Base-by-base conservation (phyloP, 2,113 vertebrate species). In the Myanophis thanlyinensis region DNA sequence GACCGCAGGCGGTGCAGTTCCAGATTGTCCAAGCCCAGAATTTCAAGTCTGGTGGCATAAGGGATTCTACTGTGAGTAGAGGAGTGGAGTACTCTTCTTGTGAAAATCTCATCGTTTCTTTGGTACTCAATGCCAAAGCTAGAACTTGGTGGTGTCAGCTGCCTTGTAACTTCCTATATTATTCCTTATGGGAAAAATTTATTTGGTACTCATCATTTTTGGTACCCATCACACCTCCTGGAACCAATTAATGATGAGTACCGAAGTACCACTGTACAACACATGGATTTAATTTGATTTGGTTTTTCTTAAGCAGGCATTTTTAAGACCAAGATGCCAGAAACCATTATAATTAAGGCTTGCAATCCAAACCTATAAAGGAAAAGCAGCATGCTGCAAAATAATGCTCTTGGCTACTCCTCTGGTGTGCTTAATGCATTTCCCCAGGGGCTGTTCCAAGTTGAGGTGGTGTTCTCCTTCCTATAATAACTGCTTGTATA, bases 401-500 rank as follows among this genome's bases (percentile, higher is more conserved):
- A 44, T 80, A 51, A 87, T 44, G 22, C 5, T 12, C 93, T 95
- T 90, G 59, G 93, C n/a, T 91, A 92, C 92, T 92, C 80, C n/a
- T 73, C 94, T 96, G 93, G 92, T 89, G 87, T 22, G 92, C 89
- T 95, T 94, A 93, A 93, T 80, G 91, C 91, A 44, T 95, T 95
- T 94, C 91, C 95, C 95, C 93, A 93, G 91, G 93, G 95, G 93
- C 93, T 93, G 91, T 10, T 95, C 88, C 87, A 94, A 91, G 94
- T 95, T 94, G 94, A 95, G 20, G 0, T 87, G 93, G 85, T 62
- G 67, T 88, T 96, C 93, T 92, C 86, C 88, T 88, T 93, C 88
- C 92, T 95, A 87, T 91, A 94, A 93, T 95, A 91, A 85, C 92
- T 93, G 94, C 96, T 95, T 95, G 94, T 96, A 95, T 95, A 92